These are phyloP conservation scores for Okapia johnstoni DNA, from an alignment of 2,113 vertebrate species.

Conservation along the genomic window DNA sequence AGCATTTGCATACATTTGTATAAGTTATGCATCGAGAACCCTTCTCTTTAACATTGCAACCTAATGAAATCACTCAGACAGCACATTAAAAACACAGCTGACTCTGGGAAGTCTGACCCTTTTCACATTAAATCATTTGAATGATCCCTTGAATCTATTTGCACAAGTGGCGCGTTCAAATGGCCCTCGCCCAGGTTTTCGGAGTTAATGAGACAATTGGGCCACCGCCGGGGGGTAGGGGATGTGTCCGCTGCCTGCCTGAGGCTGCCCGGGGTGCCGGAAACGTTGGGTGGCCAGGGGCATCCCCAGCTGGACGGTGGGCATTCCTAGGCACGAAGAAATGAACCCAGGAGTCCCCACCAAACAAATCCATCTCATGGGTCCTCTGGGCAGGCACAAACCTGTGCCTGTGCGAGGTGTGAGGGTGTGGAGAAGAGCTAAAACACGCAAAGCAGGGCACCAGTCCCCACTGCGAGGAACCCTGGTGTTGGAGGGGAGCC, in stretches of 20 bases:
- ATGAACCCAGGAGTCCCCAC: neutral
- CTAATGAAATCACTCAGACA: slow-evolving; percentile 55
- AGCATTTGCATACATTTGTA: slow-evolving; percentile 52
- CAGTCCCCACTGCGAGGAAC: rapidly evolving
- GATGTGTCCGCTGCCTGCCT: rapidly evolving
- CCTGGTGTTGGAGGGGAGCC: rapidly evolving
- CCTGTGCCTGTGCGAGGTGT: rapidly evolving
- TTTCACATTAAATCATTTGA: neutral
- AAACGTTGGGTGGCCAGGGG: neutral
- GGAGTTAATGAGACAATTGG: neutral
- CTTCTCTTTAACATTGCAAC: slow-evolving; percentile 41
- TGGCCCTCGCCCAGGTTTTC: neutral
- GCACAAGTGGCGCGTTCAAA: neutral
- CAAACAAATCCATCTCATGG: no score
- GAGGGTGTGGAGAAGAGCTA: neutral
- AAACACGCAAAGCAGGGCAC: rapidly evolving
- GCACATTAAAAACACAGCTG: slow-evolving; percentile 3
- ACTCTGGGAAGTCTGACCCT: slow-evolving; percentile 47
- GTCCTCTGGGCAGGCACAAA: rapidly evolving
- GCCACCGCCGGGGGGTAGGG: neutral
- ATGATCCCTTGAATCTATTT: slow-evolving; percentile 46
- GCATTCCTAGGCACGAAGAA: neutral
- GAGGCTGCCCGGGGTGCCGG: neutral
- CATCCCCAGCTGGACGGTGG: rapidly evolving
- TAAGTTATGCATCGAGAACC: slow-evolving; percentile 50